Evolutionary conservation across 2,113 vertebrate genomes (phyloP), one percentile per base, ranked within the genome.

Genomic region (Hemiprocne comata): DNA sequence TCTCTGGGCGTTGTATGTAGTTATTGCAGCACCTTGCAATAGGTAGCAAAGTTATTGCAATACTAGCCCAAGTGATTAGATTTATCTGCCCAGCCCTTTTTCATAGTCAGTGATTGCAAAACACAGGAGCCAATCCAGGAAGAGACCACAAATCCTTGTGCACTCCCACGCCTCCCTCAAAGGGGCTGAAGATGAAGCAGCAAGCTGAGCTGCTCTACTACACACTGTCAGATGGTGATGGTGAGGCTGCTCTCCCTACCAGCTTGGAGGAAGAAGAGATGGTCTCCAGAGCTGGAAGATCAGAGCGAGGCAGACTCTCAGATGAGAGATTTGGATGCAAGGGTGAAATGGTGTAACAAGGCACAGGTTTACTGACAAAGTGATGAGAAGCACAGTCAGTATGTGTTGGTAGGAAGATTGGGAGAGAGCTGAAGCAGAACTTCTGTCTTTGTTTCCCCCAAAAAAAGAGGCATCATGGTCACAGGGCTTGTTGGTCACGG

Each of bases 101-200:
- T 77, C 90, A 86, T 2, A 83, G 18, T 25, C 50, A 40, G 15
- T 9, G 46, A 92, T 5, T 92, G 65, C 86, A 94, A 80, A 90
- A 95, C 34, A n/a, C 29, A 21, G 75, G 23, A 40, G 28, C 73
- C 7, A 2, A 25, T 71, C 84, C 65, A 78, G 46, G 46, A 84
- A 64, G 34, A 75, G 65, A 60, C 17, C 28, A 74, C 51, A 65
- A 78, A 84, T 34, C 78, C 42, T 34, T 4, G 4, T 1, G 1
- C 44, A 9, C 53, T 82, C 40, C 26, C 46, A 3, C 19, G 28
- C 23, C 54, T 51, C 48, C 42, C 4, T 53, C 74, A 61, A 34
- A 6, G 1, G 14, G 29, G 34, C 38, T 0, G 0, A 82, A 87
- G 34, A 44, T 0, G 0, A 8, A 74, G 9, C 2, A 3, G 13